Percentiles rank a stretch among this genome's conserved stretches.
These are phyloP conservation scores for Trachelus troglodyta DNA, from an alignment of 2,888 invertebrate genomes.

Conservation along the genomic window DNA sequence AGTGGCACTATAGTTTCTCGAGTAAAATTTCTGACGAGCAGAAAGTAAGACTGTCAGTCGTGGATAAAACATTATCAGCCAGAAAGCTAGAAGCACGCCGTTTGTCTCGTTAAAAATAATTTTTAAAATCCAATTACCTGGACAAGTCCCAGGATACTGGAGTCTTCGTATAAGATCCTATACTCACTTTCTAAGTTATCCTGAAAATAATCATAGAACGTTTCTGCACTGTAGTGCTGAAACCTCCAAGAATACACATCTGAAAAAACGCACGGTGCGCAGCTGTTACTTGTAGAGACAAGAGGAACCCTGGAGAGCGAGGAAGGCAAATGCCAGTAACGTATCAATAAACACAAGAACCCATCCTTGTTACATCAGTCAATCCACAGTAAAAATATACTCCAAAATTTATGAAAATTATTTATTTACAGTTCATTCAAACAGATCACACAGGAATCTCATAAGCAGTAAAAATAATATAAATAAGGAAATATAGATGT, in stretches of 20 bases:
- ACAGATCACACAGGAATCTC: neutral
- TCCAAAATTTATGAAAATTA: neutral
- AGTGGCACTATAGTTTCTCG: neutral
- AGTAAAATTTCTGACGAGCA: neutral
- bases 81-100: neutral
- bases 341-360: constrained; percentile 5
- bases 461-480: neutral
- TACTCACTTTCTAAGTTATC: neutral
- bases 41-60: neutral
- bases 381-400: neutral
- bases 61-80: neutral
- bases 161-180: neutral
- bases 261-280: constrained; percentile 32
- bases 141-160: neutral
- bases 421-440: neutral
- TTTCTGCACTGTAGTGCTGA: neutral
- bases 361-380: neutral
- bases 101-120: neutral
- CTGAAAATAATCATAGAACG: neutral
- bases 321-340: constrained; percentile 14
- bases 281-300: constrained; percentile 28
- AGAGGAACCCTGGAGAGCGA: constrained; percentile 6
- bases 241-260: constrained; percentile 2
- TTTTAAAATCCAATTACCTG: neutral
- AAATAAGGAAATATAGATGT: neutral